Evolutionary conservation across 2,888 invertebrate genomes (phyloP), one percentile per base, ranked within the genome.

Genomic region (Diplazon laetatorius): DNA sequence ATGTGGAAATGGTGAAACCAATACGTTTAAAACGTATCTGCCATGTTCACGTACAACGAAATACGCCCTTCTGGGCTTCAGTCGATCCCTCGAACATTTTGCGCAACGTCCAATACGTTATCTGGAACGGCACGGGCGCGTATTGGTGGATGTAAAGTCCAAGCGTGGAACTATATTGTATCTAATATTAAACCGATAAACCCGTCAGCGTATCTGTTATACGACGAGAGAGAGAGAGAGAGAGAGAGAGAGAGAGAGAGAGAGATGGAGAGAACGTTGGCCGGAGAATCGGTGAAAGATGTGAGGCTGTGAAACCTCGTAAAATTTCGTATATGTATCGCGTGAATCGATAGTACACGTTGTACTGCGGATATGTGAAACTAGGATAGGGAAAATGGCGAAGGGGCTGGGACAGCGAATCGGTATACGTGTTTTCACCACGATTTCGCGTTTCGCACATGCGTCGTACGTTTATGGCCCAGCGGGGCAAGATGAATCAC

Each of bases 101-200:
- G 44, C 69, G 52, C 20, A 16, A 44, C 69, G 20, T n/a, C 18
- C 2, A 50, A 16, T 62, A n/a, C 30, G 42, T 48, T 65, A 73
- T 50, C 50, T 37, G 46, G 35, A 70, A 16, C 25, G 39, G 10
- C 35, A 39, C 59, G n/a, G 22, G 37, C 14, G 39, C 22, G 60
- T 39, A 50, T 10, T 25, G 48, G 39, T 48, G 25, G 25, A 60
- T 50, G 60, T 62, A 70, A 70, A 60, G 60, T 70, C 48, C 60
- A 37, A 70, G 50, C 66, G 52, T 16, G 42, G 60, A 44, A 60
- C 69, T 76, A 80, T 80, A 82, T 80, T 72, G 75, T 76, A 76
- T 82, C 75, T 76, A 77, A 82, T 82, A 80, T 81, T 74, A 65
- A 78, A 76, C 65, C 76, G 72, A 80, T 80, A 81, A 80, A 81